Conservation (phyloP, 2,113 vertebrate species). For the Ammospiza caudacuta region DNA sequence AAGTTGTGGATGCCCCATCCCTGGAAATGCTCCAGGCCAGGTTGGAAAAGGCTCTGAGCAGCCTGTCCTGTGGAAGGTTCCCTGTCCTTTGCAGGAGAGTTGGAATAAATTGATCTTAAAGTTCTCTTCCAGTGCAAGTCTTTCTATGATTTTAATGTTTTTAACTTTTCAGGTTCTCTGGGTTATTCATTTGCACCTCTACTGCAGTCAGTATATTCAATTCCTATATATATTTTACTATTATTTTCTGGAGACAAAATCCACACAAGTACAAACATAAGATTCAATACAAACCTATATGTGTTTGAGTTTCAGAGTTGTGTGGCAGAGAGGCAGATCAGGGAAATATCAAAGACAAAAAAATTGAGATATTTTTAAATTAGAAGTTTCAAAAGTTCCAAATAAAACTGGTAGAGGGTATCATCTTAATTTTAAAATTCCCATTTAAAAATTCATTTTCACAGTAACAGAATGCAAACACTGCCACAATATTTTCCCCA, state of each 20-base stretch:
- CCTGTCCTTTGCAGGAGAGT: not conserved
- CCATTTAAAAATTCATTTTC: not conserved
- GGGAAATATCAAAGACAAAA: not conserved
- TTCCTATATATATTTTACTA: not conserved
- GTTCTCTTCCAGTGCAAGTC: not conserved
- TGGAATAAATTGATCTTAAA: not conserved
- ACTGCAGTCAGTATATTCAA: not conserved
- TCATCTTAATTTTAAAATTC: not conserved
- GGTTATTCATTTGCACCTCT: not conserved
- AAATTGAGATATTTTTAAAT: not conserved
- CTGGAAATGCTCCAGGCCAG: not conserved
- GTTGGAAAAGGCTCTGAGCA: not conserved
- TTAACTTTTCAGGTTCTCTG: not conserved
- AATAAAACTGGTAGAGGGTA: not conserved
- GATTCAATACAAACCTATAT: not conserved
- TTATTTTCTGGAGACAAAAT: not conserved
- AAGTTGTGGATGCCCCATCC: not conserved
- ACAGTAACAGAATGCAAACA: not conserved
- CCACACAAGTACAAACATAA: not conserved
- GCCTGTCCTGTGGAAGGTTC: not conserved
- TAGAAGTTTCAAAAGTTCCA: not conserved
- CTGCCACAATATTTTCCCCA: not conserved
- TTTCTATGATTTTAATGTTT: not conserved
- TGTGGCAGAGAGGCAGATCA: not conserved
- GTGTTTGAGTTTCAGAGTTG: not conserved